These are phyloP conservation scores for Crax fasciolata DNA, from an alignment of 2,797 vertebrate genomes.

Conservation along the genomic window DNA sequence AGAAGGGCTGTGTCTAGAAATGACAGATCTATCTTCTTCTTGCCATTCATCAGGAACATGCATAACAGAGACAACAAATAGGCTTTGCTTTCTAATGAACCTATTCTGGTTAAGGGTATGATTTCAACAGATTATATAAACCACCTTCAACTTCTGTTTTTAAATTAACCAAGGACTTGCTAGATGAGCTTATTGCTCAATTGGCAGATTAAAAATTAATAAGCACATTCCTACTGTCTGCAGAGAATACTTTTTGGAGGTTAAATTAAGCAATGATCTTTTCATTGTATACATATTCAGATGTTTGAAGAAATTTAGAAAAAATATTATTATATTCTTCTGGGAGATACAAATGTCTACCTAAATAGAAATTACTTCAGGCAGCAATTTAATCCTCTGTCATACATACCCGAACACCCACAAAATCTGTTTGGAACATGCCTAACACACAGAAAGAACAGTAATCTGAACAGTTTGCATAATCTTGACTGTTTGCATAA, in stretches of 20 bases:
- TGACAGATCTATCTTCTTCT: background rate
- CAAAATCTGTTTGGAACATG: background rate
- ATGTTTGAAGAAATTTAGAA: background rate
- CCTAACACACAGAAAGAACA: background rate
- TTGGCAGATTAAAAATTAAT: slow-evolving; percentile 35
- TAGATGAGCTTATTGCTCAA: slow-evolving; percentile 11
- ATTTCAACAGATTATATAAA: slow-evolving; percentile 12
- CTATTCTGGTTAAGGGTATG: background rate
- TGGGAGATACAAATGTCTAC: background rate
- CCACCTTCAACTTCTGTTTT: slow-evolving; percentile 5
- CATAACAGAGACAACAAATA: background rate
- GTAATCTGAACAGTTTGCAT: too few species aligned
- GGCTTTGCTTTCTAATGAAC: background rate
- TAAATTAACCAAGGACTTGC: slow-evolving; percentile 35
- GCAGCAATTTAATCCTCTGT: background rate
- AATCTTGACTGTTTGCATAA: background rate
- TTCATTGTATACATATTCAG: background rate
- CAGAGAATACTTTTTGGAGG: background rate
- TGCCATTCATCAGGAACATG: background rate
- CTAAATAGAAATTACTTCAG: background rate
- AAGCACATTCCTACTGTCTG: background rate
- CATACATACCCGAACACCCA: background rate
- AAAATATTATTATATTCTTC: background rate
- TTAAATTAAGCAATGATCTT: background rate
- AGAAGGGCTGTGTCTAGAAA: background rate